These are phyloP conservation scores for Chironomus tepperi DNA, from an alignment of 1,140 invertebrate species.

Conservation along the genomic window DNA sequence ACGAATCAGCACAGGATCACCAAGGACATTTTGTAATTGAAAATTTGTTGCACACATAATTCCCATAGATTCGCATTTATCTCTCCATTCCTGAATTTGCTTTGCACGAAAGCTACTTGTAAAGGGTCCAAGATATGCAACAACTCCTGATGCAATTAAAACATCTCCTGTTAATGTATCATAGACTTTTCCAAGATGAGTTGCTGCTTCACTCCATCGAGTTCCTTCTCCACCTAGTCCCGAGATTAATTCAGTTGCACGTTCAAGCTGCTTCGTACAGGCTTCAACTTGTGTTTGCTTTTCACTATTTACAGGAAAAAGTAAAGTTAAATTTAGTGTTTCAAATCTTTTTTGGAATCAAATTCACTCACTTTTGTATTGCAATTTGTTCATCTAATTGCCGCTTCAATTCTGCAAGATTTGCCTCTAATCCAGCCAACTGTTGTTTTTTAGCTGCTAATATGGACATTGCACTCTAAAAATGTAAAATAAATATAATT, in stretches of 20 bases:
- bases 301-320: constrained; percentile 40
- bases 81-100: constrained; percentile 62
- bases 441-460: constrained; percentile 68
- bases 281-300: constrained; percentile 74
- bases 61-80: constrained; percentile 51
- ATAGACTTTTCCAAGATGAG: constrained; percentile 60
- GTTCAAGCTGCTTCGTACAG: constrained; percentile 80
- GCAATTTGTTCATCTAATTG: constrained; percentile 50
- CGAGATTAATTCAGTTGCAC: constrained; percentile 87
- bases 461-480: constrained; percentile 51
- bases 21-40: constrained; percentile 64
- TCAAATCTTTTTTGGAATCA: not conserved
- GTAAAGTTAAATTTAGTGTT: not conserved
- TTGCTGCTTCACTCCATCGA: constrained; percentile 72
- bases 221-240: constrained; percentile 75
- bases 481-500: constrained; percentile 28
- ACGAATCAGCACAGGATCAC: constrained; percentile 77
- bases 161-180: constrained; percentile 66
- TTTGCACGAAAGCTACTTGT: constrained; percentile 60
- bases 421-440: constrained; percentile 55
- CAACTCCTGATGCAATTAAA: constrained; percentile 75
- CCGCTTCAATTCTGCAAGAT: constrained; percentile 59
- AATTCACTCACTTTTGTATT: constrained; percentile 36
- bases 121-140: constrained; percentile 87
- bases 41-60: constrained; percentile 70